Base-by-base conservation (phyloP, 2,113 vertebrate genomes). In the Lepus americanus region DNA sequence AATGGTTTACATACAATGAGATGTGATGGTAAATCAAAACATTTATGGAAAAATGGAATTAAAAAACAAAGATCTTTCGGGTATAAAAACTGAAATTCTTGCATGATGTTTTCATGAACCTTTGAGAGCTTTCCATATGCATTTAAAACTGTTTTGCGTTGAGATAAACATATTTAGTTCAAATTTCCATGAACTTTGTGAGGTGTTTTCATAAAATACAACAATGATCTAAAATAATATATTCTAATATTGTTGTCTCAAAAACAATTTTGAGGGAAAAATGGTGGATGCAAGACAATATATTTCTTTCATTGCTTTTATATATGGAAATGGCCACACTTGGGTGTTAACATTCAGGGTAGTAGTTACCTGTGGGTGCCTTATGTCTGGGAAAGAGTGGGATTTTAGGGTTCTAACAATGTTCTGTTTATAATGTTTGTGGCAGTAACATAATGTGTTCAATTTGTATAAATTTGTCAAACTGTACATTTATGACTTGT, bases 201-300 rank as follows among this genome's bases (percentile, higher is more conserved):
- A 44, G 44, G 6, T 44, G 44, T 44, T 7, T 44, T 44, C 7
- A 44, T 44, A 44, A 44, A 67, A 51, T 7, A 72, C 33, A 86
- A 67, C 6, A 11, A 70, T 59, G 16, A 84, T n/a, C 63, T 82
- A 44, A 87, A 83, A 83, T 25, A 74, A 74, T 66, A 27, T 87
- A 20, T 10, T 76, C 0, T 64, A 63, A 51, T 19, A 31, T 51
- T 33, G 4, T 59, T 69, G 14, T 73, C 44, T 73, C 67, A 31
- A 14, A 93, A 74, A 93, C 25, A 44, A 53, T 14, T 87, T 83
- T 76, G 16, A 70, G 4, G 51, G 13, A 39, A 96, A 92, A 72
- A 74, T 17, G 19, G 92, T 2, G n/a, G 25, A 53, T 29, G 0
- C 31, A 73, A 78, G 31, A 83, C 1, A 27, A 12, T 13, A 39